Base-by-base conservation (phyloP, 1,140 invertebrate genomes). In the Potamilus streckersoni region DNA sequence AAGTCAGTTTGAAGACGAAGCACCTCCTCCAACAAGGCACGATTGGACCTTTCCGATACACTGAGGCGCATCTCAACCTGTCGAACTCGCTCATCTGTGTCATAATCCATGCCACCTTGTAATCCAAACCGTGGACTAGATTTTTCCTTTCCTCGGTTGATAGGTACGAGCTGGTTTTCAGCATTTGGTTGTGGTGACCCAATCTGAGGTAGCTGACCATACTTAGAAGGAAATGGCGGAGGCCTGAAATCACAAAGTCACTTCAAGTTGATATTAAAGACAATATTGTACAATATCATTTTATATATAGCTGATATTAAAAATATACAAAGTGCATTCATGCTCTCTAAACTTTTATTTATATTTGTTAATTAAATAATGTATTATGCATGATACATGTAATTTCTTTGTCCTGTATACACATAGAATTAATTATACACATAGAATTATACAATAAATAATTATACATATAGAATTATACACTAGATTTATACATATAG, bases 21-120 rank as follows among this genome's bases (percentile, higher is more conserved):
- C 31, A 90, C 88, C 78, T 90, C 89, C 73, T 89, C 88, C n/a
- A 90, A 76, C 13, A 90, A 79, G 20, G 87, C 85, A 61, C 89
- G 68, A 76, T 90, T 89, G 17, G 88, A 89, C 70, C 87, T 87
- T 75, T 90, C 89, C 5, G 89, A 84, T 8, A 89, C 84, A 27
- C 78, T 79, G 8, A 90, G 76, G 14, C 88, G 79, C 55, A 83
- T 85, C 78, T 90, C 89, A 56, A 90, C 67, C 59, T 87, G 81
- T 2, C 82, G 79, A 23, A 88, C 56, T 49, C 81, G 78, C 56
- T 89, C 88, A 23, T 88, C 82, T 14, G 82, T 74, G 49, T 87
- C 87, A 15, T 69, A 19, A 55, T 80, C 79, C 58, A 65, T 64
- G n/a, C 65, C 73, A 31, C 66, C 70, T 59, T 64, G 62, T 5